phyloP scores from a whole-genome alignment of 2,888 invertebrate species.

The Lamellibrachia satsuma region DNA sequence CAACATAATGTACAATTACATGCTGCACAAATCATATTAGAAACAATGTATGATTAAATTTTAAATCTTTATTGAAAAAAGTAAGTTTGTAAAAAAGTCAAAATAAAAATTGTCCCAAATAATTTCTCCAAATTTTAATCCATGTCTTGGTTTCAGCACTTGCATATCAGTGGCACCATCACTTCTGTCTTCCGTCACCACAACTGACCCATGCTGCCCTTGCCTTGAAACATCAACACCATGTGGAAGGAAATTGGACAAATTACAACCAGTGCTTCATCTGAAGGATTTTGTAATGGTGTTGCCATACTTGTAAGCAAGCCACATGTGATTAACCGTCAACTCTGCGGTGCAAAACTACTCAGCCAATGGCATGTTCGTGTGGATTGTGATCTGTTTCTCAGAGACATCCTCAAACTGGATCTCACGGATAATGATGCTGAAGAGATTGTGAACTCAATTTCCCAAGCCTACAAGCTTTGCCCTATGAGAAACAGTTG shows the following conservation, averaged over 20 bases:
- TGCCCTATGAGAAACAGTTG: background rate
- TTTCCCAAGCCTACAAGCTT: background rate
- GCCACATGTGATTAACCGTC: slow-evolving; percentile 51
- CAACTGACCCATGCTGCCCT: background rate
- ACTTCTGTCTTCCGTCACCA: background rate
- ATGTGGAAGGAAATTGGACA: background rate
- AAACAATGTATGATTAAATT: too few species aligned
- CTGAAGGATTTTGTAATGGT: slow-evolving; percentile 25
- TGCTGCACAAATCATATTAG: too few species aligned
- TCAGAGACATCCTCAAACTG: background rate
- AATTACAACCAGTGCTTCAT: background rate
- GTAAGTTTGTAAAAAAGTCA: too few species aligned
- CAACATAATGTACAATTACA: too few species aligned
- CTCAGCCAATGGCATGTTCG: background rate
- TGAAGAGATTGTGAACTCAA: background rate
- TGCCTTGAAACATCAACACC: background rate
- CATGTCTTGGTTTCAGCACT: background rate
- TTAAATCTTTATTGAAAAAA: too few species aligned
- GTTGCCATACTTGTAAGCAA: slow-evolving; percentile 47
- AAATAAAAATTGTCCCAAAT: background rate
- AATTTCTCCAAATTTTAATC: background rate
- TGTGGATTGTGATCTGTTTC: slow-evolving; percentile 25
- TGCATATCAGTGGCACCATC: background rate
- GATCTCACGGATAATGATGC: background rate
- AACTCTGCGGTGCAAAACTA: slow-evolving; percentile 41